phyloP scores from a whole-genome alignment of 2,113 vertebrate species.

The Laticauda colubrina region DNA sequence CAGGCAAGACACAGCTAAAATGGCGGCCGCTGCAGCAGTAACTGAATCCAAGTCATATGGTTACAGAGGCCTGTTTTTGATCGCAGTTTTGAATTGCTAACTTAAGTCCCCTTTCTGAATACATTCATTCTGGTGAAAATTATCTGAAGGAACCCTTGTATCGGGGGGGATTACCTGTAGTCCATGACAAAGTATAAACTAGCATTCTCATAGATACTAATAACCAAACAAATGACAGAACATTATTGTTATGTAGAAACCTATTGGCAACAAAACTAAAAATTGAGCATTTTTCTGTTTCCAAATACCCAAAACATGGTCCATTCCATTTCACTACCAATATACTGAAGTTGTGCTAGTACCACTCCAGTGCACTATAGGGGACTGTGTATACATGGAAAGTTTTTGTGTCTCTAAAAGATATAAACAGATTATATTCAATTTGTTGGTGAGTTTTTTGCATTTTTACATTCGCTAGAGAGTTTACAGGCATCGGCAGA shows the following conservation, averaged over 20 bases:
- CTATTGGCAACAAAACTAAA: constrained; percentile 9
- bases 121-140: too few species aligned
- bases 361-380: not conserved
- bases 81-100: too few species aligned
- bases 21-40: too few species aligned
- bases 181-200: not conserved
- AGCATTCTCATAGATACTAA: not conserved
- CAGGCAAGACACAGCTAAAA: too few species aligned
- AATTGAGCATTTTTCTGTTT: constrained; percentile 6
- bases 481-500: not conserved
- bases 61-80: too few species aligned
- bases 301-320: not conserved
- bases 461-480: not conserved
- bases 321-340: not conserved
- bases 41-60: too few species aligned
- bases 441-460: not conserved
- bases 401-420: constrained; percentile 10
- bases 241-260: not conserved
- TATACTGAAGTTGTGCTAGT: not conserved
- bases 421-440: not conserved
- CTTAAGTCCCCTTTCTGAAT: too few species aligned
- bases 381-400: constrained; percentile 1
- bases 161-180: not conserved
- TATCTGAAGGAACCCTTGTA: too few species aligned
- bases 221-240: constrained; percentile 12